Evolutionary conservation across 2,888 invertebrate genomes (phyloP).

Genomic region (Apamea epomidion): DNA sequence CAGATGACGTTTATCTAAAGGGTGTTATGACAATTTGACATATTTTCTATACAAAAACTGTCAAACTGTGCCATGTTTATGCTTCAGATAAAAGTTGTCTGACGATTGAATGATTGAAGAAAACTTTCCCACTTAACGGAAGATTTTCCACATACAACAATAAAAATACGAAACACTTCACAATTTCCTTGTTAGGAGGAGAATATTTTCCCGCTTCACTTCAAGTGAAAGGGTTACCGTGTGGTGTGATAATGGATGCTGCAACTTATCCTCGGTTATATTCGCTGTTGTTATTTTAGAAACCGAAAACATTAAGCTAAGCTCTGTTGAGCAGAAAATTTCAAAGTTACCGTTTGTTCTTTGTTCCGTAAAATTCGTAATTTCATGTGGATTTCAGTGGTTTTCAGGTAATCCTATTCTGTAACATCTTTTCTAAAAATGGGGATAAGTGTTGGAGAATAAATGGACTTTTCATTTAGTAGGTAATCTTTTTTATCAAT

Average conservation of each 20-base stretch:
- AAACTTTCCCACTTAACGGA: background rate
- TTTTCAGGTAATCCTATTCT: constrained; percentile 5
- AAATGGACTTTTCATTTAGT: background rate
- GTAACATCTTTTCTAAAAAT: constrained; percentile 19
- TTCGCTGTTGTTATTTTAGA: constrained; percentile 31
- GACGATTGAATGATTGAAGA: background rate
- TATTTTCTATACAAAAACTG: background rate
- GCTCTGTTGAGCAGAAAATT: constrained; percentile 29
- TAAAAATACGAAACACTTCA: constrained; percentile 37
- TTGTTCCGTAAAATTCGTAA: constrained; percentile 39
- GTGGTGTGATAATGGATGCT: constrained; percentile 54
- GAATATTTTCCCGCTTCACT: constrained; percentile 43
- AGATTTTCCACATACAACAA: background rate
- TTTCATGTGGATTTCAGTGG: constrained; percentile 18
- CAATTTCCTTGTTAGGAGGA: constrained; percentile 30
- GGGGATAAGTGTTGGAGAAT: background rate
- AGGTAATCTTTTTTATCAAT: background rate
- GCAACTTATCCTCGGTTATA: constrained; percentile 28
- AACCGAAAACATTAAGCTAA: constrained; percentile 49
- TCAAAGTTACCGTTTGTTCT: constrained; percentile 18
- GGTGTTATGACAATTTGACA: background rate
- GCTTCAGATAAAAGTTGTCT: background rate
- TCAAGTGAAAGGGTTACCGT: constrained; percentile 40
- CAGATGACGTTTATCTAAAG: background rate
- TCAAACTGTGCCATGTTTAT: background rate